Base-by-base conservation (phyloP, 1,140 invertebrate species). In the Drosophila santomea region DNA sequence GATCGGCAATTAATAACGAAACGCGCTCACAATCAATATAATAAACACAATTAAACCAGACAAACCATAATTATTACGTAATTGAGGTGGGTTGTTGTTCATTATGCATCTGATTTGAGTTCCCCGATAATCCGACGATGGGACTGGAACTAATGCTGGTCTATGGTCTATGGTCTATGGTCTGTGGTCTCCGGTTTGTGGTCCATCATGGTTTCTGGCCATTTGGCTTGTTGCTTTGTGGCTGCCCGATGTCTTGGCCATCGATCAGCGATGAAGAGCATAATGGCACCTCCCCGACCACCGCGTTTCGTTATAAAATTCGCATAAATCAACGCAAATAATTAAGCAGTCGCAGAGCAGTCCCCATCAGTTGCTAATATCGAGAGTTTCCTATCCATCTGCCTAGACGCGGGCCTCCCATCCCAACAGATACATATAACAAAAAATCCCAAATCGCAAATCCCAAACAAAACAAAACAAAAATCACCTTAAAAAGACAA, bases 241-340 rank as follows among this genome's bases (percentile, higher is more conserved):
- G 45, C 58, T 50, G 38, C 51, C 14, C 67, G 66, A 68, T 68
- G 73, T 74, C 71, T 73, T 43, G 60, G 60, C 60, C 60, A 63
- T 35, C 74, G 74, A 78, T 78, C 78, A 81, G 55, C 60, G 51
- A 72, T 67, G 45, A 80, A 67, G 72, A 80, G 68, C 80, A 81
- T 72, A 77, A 77, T 75, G 56, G 50, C 39, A 69, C 69, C 66
- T 35, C 55, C 73, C 62, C 36, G n/a, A 4, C 38, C 15, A 35
- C 48, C 43, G 76, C 83, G 56, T 75, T 64, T 85, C 54, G 74
- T 85, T 78, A 74, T 71, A 85, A 81, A 74, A 78, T 81, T 85
- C 81, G 82, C 81, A 85, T 85, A 85, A 85, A 85, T 85, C 81
- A 85, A 85, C 74, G 54, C 82, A 81, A 78, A 80, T 85, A 85